Conservation (phyloP, 2,888 invertebrate genomes). For the Biston betularia region DNA sequence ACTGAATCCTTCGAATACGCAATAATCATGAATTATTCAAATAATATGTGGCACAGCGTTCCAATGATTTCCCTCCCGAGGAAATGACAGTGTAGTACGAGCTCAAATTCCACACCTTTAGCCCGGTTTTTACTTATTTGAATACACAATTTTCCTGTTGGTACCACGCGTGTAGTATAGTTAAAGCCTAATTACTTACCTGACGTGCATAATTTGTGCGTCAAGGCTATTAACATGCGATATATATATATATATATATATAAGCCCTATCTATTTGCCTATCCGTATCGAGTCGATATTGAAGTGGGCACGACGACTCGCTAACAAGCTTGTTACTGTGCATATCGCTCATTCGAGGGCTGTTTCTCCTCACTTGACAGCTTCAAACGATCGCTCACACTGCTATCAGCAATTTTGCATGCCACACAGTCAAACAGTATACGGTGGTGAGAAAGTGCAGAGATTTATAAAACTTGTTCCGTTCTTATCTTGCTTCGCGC, state of each 20-base stretch:
- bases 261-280: slow-evolving; percentile 34
- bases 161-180: slow-evolving; percentile 25
- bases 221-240: slow-evolving; percentile 50
- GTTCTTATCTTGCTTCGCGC: slow-evolving; percentile 29
- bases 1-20: slow-evolving; percentile 59
- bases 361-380: slow-evolving; percentile 47
- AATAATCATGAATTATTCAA: slow-evolving; percentile 66
- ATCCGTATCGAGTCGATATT: slow-evolving; percentile 44
- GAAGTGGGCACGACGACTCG: slow-evolving; percentile 47
- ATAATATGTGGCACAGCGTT: slow-evolving; percentile 49
- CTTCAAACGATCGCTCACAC: slow-evolving; percentile 56
- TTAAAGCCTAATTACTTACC: slow-evolving; percentile 33
- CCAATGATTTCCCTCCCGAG: slow-evolving; percentile 45
- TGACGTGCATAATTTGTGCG: slow-evolving; percentile 42
- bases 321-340: slow-evolving; percentile 59
- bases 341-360: slow-evolving; percentile 46
- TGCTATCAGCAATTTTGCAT: slow-evolving; percentile 68
- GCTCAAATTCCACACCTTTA: slow-evolving; percentile 19
- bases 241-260: slow-evolving; percentile 30
- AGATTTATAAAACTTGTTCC: slow-evolving; percentile 40
- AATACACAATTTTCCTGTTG: slow-evolving; percentile 34
- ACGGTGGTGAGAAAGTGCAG: slow-evolving; percentile 30
- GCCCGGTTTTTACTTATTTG: slow-evolving; percentile 21
- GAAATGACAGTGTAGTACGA: slow-evolving; percentile 46
- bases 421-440: slow-evolving; percentile 53